Evolutionary conservation across 2,888 invertebrate genomes (phyloP), one percentile per base, ranked within the genome.

Genomic region (Trilocha varians): DNA sequence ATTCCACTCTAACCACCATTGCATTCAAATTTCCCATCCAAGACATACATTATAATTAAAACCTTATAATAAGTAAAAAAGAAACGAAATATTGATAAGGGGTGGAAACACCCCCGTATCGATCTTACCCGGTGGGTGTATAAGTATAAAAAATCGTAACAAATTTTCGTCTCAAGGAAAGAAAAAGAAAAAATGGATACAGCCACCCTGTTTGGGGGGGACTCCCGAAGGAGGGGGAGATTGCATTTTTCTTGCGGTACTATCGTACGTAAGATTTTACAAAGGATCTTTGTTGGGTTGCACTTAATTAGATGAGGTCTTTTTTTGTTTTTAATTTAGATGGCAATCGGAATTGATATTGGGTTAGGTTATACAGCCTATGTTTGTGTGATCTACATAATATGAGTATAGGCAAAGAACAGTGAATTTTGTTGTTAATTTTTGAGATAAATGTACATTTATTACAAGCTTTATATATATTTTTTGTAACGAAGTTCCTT

Each of bases 81-180:
- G 50, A 43, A 44, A 76, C 83, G 76, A 83, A 85, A 85, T 83
- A 85, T 84, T 85, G 84, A 83, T 84, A 84, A 82, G 67, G 82
- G 82, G 79, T 51, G 77, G 70, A 46, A 50, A 59, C 45, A 61
- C 60, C 67, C 54, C 52, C 46, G 38, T 82, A 83, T 83, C 78
- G 84, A 84, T 82, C 84, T 77, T 70, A 56, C 75, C 74, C 35
- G 25, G 32, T 16, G 47, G 50, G 53, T 54, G 65, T 79, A 78
- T 78, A 84, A 79, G 79, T 84, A 85, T 84, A 85, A 84, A 85
- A 85, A 25, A 85, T 82, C 83, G 85, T 85, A 84, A 85, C 85
- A 85, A 85, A 85, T 85, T 84, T 85, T 84, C 85, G 85, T 85
- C 84, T 84, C 84, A 84, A 85, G 85, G 84, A 84, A 85, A 84